phyloP scores from a whole-genome alignment of 2,888 invertebrate genomes.

The Tinea pellionella region DNA sequence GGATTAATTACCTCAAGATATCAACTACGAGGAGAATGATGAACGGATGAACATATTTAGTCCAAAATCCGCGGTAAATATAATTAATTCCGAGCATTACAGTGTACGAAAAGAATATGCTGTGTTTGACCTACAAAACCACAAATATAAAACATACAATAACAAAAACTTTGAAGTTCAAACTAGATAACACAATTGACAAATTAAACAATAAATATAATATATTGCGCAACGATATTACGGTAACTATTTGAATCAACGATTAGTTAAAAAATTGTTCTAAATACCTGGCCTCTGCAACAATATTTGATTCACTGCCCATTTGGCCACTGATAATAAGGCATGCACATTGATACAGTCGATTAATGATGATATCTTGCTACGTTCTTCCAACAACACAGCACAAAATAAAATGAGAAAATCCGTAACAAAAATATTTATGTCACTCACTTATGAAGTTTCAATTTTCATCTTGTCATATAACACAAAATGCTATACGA shows the following conservation, averaged over 20 bases:
- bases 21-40: constrained; percentile 41
- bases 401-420: background rate
- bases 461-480: background rate
- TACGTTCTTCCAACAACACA: background rate
- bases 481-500: background rate
- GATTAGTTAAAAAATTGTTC: constrained; percentile 17
- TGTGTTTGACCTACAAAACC: constrained; percentile 29
- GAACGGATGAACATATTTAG: constrained; percentile 34
- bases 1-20: constrained; percentile 38
- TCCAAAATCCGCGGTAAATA: constrained; percentile 37
- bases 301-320: constrained; percentile 54
- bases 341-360: background rate
- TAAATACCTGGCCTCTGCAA: constrained; percentile 45
- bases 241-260: constrained; percentile 27
- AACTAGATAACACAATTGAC: background rate
- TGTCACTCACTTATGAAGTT: background rate
- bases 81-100: constrained; percentile 36
- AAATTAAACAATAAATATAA: background rate
- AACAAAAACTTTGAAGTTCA: constrained; percentile 13
- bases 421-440: constrained; percentile 3
- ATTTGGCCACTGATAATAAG: constrained; percentile 44
- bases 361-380: background rate
- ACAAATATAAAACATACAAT: constrained; percentile 17
- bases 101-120: constrained; percentile 20
- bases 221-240: constrained; percentile 27